Percentiles rank a stretch among this genome's conserved stretches.
phyloP scores from a whole-genome alignment of 2,888 invertebrate species.

The Patella caerulea region DNA sequence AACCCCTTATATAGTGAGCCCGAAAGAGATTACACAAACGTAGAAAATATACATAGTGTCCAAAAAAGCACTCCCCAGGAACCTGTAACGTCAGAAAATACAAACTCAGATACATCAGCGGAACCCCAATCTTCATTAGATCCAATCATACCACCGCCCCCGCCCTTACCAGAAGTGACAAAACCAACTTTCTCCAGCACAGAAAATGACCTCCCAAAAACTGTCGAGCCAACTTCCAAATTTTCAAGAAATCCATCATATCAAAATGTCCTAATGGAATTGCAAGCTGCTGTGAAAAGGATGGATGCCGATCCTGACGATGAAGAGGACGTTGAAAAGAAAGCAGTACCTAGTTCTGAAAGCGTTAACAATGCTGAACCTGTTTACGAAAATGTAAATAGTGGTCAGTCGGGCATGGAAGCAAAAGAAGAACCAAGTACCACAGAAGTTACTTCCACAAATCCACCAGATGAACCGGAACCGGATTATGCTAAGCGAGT shows the following conservation, averaged over 20 bases:
- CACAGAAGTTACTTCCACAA: neutral
- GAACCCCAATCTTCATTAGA: neutral
- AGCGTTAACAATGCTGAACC: neutral
- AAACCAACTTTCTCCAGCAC: neutral
- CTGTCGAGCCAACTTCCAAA: neutral
- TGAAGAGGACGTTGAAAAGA: neutral
- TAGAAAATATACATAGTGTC: no score
- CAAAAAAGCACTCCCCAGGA: neutral
- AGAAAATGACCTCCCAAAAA: neutral
- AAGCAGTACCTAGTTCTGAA: neutral
- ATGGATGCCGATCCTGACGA: neutral
- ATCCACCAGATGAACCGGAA: slow-evolving; percentile 43
- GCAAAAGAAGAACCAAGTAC: neutral
- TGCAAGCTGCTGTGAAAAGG: neutral
- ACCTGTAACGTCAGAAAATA: neutral
- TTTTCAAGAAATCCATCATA: neutral
- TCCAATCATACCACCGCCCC: neutral
- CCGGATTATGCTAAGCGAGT: slow-evolving; percentile 58
- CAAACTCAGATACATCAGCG: neutral
- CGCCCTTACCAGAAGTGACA: neutral
- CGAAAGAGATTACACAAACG: no score
- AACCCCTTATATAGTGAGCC: no score
- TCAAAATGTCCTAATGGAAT: neutral
- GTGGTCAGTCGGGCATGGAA: neutral
- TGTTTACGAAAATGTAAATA: neutral